Conservation (phyloP, 1,140 invertebrate genomes). For the Chymomyza costata region DNA sequence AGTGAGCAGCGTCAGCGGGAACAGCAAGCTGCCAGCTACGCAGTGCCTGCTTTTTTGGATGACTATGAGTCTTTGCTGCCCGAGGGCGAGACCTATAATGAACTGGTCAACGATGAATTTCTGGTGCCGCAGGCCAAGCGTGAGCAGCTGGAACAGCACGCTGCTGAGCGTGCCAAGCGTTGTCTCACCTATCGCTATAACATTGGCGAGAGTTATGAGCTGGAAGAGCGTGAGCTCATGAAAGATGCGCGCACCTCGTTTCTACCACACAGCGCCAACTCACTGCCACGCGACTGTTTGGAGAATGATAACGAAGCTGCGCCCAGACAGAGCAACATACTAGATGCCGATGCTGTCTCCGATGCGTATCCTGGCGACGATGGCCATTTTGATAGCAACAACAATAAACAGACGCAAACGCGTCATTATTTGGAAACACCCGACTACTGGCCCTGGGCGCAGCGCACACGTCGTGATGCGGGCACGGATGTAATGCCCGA, state of each 20-base stretch:
- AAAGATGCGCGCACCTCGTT: conserved; percentile 74
- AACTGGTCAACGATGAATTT: conserved; percentile 57
- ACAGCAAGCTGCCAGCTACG: conserved; percentile 8
- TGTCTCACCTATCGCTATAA: conserved; percentile 59
- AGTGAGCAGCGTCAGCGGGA: conserved; percentile 38
- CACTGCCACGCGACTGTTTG: conserved; percentile 54
- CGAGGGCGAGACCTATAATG: conserved; percentile 48
- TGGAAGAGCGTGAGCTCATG: conserved; percentile 68
- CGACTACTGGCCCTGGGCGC: conserved; percentile 21
- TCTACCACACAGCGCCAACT: conserved; percentile 39
- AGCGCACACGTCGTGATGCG: neutral
- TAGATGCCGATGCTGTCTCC: conserved; percentile 7
- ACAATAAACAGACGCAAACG: conserved; percentile 17
- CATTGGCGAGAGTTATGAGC: conserved; percentile 52
- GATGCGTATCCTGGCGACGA: conserved; percentile 7
- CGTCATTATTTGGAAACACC: conserved; percentile 21
- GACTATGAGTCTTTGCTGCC: conserved; percentile 42
- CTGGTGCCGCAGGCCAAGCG: conserved; percentile 34
- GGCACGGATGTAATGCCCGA: conserved; percentile 5
- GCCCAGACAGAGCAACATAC: conserved; percentile 2
- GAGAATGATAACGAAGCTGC: neutral
- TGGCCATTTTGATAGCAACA: conserved; percentile 15
- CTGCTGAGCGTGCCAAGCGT: conserved; percentile 33
- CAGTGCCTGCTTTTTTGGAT: conserved; percentile 27
- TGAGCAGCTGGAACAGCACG: conserved; percentile 2